Evolutionary conservation across 2,113 vertebrate genomes (phyloP), one percentile per base, ranked within the genome.

Genomic region (Saccopteryx leptura): DNA sequence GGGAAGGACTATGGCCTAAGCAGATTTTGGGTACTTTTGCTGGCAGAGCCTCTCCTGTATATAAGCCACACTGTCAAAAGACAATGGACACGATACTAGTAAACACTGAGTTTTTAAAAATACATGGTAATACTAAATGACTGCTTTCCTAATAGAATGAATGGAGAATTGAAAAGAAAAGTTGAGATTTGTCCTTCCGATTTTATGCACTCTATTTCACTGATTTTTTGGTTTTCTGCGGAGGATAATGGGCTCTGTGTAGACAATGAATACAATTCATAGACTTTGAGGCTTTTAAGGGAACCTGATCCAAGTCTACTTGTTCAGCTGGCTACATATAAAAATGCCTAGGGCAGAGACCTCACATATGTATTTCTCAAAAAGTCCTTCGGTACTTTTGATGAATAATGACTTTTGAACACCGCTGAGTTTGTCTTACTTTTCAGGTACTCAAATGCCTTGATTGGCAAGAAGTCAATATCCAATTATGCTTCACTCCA

Each of bases 221-320:
- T 65, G 26, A 95, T 23, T 24, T 95, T 95, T 84, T 81, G 6
- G 19, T 63, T 92, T 95, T 71, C 28, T 88, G 4, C 85, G 23
- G 39, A 48, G 14, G 14, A 88, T 58, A 88, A 66, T 54, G 31
- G 56, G 8, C 15, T 71, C 21, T 88, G 1, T 17, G 23, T 9
- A 90, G 31, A 76, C 1, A 65, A 60, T 63, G 39, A 90, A 31
- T 92, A 48, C 65, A 85, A 93, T 6, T 65, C 33, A 80, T 10
- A 78, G 11, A n/a, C 3, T 19, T 76, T 39, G 39, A 39, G 15
- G n/a, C 31, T 88, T 85, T 7, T 92, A 78, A 75, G 54, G 5
- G 7, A 19, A 88, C 61, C 96, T 92, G 24, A 14, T 86, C 24
- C 19, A 90, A 93, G 11, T 61, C 7, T 28, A 76, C 19, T 92